Evolutionary conservation across 2,113 vertebrate genomes (phyloP), one percentile per base, ranked within the genome.

Genomic region (Chaenocephalus aceratus): DNA sequence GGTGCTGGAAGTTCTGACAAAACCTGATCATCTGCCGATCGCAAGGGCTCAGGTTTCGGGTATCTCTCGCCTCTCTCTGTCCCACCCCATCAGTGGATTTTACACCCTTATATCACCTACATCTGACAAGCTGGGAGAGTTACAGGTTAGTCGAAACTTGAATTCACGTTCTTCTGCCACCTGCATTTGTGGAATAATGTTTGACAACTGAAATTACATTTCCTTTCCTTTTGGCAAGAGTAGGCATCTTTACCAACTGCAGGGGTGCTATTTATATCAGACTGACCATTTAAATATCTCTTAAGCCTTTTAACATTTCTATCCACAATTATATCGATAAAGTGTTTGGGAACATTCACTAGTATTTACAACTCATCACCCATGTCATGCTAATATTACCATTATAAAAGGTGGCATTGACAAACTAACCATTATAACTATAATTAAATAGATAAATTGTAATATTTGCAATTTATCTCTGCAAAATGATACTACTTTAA

Each of bases 121-220:
- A 0, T 96, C 96, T 8, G 95, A 96, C 68, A 98, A 97, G 85
- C 91, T 99, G 2, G 98, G 98, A 81, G 97, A 99, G 88, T 89
- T 99, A 51, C 97, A 99, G 96, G 98, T 98, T 86, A 54, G 36
- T 79, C 2, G 6, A 87, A 51, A 34, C 10, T 54, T 44, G 2
- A 61, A 59, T 44, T 54, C 9, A 52, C 10, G 11, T 63, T 64
- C 15, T 15, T 1, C 1, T 15, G 11, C 7, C 45, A 53, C 26
- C 26, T 62, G 13, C 41, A 23, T 64, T 56, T 57, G 30, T 53
- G 6, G 23, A 26, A 26, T 72, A 6, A 56, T 52, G 61, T 79
- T 65, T 62, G 65, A 21, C 21, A 21, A 21, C 21, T 10, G 10
- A n/a, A 41, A 44, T 44, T 15, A 5, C 16, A 61, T n/a, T 9